phyloP scores from a whole-genome alignment of 2,113 vertebrate genomes.

The Amblyornis subalaris region DNA sequence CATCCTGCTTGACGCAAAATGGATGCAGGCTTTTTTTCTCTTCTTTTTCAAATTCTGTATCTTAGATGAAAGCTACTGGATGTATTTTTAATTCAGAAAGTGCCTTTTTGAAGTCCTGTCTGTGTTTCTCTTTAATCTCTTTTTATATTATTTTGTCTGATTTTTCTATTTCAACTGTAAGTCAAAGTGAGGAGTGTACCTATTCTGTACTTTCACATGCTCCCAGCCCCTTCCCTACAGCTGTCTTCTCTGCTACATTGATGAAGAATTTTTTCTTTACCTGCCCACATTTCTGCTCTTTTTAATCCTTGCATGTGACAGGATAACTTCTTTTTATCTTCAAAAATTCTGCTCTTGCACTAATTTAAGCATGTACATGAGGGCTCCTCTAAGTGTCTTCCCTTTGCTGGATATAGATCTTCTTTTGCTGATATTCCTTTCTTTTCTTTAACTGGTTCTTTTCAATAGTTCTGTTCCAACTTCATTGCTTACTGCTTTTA shows the following conservation, averaged over 20 bases:
- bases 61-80: not conserved
- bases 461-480: not conserved
- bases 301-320: not conserved
- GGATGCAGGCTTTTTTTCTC: not conserved
- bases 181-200: not conserved
- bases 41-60: not conserved
- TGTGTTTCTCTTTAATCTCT: constrained; percentile 11
- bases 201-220: not conserved
- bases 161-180: constrained; percentile 7
- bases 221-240: not conserved
- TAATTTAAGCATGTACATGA: not conserved
- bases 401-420: not conserved
- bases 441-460: not conserved
- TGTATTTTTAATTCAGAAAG: constrained; percentile 10
- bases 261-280: not conserved
- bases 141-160: constrained; percentile 13
- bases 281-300: not conserved
- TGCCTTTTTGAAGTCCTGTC: not conserved
- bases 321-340: not conserved
- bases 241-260: not conserved
- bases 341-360: not conserved
- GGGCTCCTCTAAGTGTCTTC: not conserved
- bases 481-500: not conserved
- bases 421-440: not conserved
- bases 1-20: not conserved